Percentiles rank a stretch among this genome's conserved stretches.
Conservation (phyloP, 2,888 invertebrate species). For the Elgonia sp. region DNA sequence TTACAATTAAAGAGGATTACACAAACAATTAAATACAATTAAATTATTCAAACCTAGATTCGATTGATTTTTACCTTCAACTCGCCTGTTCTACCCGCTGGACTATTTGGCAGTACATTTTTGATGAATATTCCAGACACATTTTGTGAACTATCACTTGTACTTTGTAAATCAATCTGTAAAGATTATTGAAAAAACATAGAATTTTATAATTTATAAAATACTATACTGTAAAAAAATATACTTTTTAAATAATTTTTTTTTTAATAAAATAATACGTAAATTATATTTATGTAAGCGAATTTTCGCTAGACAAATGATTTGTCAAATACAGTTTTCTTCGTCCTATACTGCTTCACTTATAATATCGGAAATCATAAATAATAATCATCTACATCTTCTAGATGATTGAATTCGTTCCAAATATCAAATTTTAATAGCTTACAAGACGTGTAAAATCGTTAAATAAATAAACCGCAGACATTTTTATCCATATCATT, state of each 20-base stretch:
- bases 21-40: too few relatives aligned
- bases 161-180: constrained; percentile 92
- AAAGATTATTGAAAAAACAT: constrained; percentile 7
- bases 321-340: not conserved
- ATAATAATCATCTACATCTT: constrained; percentile 2
- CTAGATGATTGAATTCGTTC: constrained; percentile 6
- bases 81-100: constrained; percentile 96
- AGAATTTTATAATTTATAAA: too few relatives aligned
- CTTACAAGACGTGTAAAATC: constrained; percentile 19
- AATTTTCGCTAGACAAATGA: not conserved
- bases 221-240: too few relatives aligned
- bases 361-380: not conserved
- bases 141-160: constrained; percentile 90
- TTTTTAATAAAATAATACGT: not conserved
- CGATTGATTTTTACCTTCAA: constrained; percentile 90
- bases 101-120: constrained; percentile 97
- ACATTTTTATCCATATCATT: constrained; percentile 18
- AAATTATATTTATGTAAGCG: not conserved
- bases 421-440: not conserved
- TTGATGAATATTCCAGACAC: constrained; percentile 99
- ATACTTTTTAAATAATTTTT: not conserved
- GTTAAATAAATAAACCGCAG: constrained; percentile 26
- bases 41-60: too few relatives aligned
- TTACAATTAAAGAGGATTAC: too few relatives aligned
- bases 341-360: not conserved